Percentiles rank a stretch among this genome's conserved stretches.
These are phyloP conservation scores for Eleginops maclovinus DNA, from an alignment of 2,113 vertebrate genomes.

Conservation along the genomic window DNA sequence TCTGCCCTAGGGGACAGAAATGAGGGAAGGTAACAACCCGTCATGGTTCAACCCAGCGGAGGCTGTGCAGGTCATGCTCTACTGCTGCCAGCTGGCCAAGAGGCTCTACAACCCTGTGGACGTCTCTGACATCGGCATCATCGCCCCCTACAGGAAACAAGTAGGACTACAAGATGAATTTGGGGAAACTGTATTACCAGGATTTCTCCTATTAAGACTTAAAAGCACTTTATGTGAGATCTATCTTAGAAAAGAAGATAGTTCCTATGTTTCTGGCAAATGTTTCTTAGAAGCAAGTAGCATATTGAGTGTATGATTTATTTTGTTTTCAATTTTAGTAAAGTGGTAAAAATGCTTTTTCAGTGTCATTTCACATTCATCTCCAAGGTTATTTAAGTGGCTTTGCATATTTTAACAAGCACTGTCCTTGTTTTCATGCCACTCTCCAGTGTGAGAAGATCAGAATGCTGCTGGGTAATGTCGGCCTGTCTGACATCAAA, in stretches of 20 bases:
- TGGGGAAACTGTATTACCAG: background rate
- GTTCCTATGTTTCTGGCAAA: too few species aligned
- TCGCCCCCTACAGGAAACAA: constrained; percentile 95
- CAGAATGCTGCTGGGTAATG: constrained; percentile 86
- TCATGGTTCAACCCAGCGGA: constrained; percentile 96
- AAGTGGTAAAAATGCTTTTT: background rate
- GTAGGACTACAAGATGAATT: constrained; percentile 65
- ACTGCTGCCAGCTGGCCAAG: constrained; percentile 92
- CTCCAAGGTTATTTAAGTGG: background rate
- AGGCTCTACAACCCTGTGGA: constrained; percentile 83
- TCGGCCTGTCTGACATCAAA: constrained; percentile 90
- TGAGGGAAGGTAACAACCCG: constrained; percentile 89
- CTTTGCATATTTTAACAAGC: background rate
- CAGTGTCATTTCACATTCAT: background rate
- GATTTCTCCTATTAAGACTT: background rate
- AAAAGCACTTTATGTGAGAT: background rate
- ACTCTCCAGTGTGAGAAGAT: constrained; percentile 92
- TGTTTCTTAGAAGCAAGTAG: too few species aligned
- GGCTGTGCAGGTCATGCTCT: constrained; percentile 92
- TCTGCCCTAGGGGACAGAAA: constrained; percentile 87
- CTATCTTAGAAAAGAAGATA: background rate
- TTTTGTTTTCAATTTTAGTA: too few species aligned
- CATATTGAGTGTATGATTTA: too few species aligned
- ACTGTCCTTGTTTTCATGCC: background rate
- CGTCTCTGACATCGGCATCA: constrained; percentile 88